Percentiles rank a stretch among this genome's conserved stretches.
These are phyloP conservation scores for Hippoglossus hippoglossus DNA, from an alignment of 2,797 vertebrate species.

Conservation along the genomic window DNA sequence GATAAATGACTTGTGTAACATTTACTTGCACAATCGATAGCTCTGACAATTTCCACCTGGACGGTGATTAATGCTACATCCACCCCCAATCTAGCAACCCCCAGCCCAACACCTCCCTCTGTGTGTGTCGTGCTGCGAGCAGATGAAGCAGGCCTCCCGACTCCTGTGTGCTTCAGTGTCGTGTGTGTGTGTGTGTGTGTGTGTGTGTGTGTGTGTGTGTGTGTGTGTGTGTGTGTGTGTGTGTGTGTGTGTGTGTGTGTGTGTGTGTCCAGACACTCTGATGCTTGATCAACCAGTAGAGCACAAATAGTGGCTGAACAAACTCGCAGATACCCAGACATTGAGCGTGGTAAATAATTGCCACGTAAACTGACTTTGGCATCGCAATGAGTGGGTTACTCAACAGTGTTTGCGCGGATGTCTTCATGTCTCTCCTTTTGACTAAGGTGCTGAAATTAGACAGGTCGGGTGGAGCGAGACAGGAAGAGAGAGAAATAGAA, in stretches of 20 bases:
- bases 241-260: conserved; percentile 20
- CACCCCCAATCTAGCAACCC: conserved; percentile 76
- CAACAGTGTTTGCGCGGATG: conserved; percentile 33
- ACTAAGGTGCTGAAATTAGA: conserved; percentile 78
- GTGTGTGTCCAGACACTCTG: conserved; percentile 43
- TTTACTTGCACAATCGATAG: conserved; percentile 95
- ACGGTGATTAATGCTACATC: conserved; percentile 91
- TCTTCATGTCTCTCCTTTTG: conserved; percentile 57
- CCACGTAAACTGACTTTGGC: conserved; percentile 51
- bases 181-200: conserved; percentile 25
- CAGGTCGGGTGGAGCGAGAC: conserved; percentile 66
- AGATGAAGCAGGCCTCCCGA: conserved; percentile 74
- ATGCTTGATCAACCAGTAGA: conserved; percentile 51
- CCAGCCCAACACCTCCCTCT: conserved; percentile 74
- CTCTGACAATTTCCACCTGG: conserved; percentile 93
- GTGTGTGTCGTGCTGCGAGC: conserved; percentile 82
- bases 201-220: conserved; percentile 33
- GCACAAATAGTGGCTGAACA: conserved; percentile 50
- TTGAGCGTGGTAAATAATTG: conserved; percentile 54
- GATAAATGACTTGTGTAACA: conserved; percentile 96
- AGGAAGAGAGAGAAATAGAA: conserved; percentile 62
- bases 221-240: conserved; percentile 29
- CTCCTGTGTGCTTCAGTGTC: conserved; percentile 23
- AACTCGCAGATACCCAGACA: conserved; percentile 49
- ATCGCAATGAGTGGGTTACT: conserved; percentile 47